Percentiles rank a stretch among this genome's conserved stretches.
These are phyloP conservation scores for Pampus argenteus DNA, from an alignment of 2,797 vertebrate species.

Conservation along the genomic window DNA sequence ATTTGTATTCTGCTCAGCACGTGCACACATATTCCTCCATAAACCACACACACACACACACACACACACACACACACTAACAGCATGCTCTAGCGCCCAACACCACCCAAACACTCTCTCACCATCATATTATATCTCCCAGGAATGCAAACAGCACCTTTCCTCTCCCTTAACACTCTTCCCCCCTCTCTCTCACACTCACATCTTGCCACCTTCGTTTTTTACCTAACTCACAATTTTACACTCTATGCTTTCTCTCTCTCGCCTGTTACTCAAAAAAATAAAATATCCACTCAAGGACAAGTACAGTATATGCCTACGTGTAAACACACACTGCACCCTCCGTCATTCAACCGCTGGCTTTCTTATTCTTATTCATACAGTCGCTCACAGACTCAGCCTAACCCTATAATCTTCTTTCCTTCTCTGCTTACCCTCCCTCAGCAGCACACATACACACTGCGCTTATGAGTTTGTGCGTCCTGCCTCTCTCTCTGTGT, in stretches of 20 bases:
- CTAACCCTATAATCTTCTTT: conserved; percentile 71
- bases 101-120: conserved; percentile 27
- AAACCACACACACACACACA: conserved; percentile 14
- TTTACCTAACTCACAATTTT: conserved; percentile 33
- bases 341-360: conserved; percentile 32
- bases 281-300: conserved; percentile 17
- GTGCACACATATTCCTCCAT: conserved; percentile 11
- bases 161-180: conserved; percentile 6
- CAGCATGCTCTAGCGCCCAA: conserved; percentile 15
- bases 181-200: conserved; percentile 25
- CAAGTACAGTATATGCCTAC: not conserved
- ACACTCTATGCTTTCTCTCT: conserved; percentile 17
- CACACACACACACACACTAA: not conserved
- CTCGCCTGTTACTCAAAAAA: conserved; percentile 18
- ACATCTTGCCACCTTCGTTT: conserved; percentile 25
- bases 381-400: conserved; percentile 62
- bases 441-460: conserved; percentile 28
- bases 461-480: conserved; percentile 22
- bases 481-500: conserved; percentile 18
- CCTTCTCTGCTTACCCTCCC: conserved; percentile 42
- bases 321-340: conserved; percentile 28
- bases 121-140: conserved; percentile 25
- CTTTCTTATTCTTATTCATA: conserved; percentile 73
- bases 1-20: conserved; percentile 51
- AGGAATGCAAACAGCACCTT: conserved; percentile 31